phyloP scores from a whole-genome alignment of 2,113 vertebrate genomes.

The Cacatua alba region DNA sequence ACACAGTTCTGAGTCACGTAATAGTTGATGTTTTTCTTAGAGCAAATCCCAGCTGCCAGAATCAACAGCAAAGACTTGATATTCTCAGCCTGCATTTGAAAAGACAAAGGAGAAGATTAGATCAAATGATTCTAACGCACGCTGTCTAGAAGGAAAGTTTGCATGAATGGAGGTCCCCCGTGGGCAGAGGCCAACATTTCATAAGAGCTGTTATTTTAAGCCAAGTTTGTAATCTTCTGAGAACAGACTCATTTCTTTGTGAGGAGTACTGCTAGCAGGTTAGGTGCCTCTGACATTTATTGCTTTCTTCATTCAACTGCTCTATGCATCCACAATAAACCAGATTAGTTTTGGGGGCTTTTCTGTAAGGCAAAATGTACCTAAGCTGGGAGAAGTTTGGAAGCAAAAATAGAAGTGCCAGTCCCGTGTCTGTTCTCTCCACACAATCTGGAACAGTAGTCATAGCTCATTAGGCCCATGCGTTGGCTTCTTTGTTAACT shows the following conservation, averaged over 20 bases:
- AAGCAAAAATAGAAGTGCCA: not conserved
- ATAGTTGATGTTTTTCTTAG: not conserved
- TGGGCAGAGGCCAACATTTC: not conserved
- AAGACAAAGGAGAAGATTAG: constrained; percentile 8
- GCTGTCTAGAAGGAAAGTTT: not conserved
- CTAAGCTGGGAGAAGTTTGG: not conserved
- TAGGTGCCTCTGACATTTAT: not conserved
- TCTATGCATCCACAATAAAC: not conserved
- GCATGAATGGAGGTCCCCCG: not conserved
- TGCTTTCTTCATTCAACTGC: not conserved
- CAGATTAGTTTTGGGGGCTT: not conserved
- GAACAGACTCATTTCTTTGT: not conserved
- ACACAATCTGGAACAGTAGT: not conserved
- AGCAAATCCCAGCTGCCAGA: not conserved
- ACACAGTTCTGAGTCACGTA: not conserved
- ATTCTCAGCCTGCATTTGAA: not conserved
- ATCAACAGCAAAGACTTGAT: not conserved
- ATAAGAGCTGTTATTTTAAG: not conserved
- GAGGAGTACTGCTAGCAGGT: not conserved
- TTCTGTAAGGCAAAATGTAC: not conserved
- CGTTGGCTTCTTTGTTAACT: not conserved
- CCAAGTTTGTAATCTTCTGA: not conserved
- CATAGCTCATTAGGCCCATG: not conserved
- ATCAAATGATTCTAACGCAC: not conserved
- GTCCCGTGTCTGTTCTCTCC: not conserved